These are phyloP conservation scores for Lycaena phlaeas DNA, from an alignment of 2,888 invertebrate genomes.

Conservation along the genomic window DNA sequence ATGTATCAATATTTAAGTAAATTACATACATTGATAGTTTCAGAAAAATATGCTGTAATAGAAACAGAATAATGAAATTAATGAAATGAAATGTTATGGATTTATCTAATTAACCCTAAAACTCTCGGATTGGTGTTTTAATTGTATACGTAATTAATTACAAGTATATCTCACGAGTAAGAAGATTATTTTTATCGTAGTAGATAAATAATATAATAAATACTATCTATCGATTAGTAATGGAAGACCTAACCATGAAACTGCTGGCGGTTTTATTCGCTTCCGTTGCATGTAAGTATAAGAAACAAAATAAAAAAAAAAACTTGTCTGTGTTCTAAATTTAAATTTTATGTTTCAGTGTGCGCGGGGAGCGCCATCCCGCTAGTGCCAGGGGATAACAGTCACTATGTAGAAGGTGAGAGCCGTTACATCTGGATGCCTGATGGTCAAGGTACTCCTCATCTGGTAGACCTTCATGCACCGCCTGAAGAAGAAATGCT, in stretches of 20 bases:
- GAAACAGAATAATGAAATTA: no score
- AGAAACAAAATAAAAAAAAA: slow-evolving; percentile 2
- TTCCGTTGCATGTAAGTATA: slow-evolving; percentile 29
- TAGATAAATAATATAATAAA: neutral
- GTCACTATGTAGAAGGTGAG: slow-evolving; percentile 52
- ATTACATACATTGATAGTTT: no score
- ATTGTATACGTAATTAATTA: neutral
- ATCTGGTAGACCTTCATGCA: slow-evolving; percentile 43
- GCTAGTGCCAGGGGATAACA: slow-evolving; percentile 47
- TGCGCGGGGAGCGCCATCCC: slow-evolving; percentile 35
- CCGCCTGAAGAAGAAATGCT: slow-evolving; percentile 13
- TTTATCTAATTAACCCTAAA: no score
- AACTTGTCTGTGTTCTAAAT: neutral
- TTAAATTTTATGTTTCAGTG: slow-evolving; percentile 26
- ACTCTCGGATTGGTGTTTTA: neutral
- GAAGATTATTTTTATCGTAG: neutral
- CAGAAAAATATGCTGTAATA: no score
- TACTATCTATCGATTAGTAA: neutral
- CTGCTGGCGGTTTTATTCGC: slow-evolving; percentile 25
- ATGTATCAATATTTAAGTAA: no score
- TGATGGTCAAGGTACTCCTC: slow-evolving; percentile 40
- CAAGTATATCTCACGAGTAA: neutral
- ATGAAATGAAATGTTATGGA: no score
- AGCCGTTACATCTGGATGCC: slow-evolving; percentile 62
- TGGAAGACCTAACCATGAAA: slow-evolving; percentile 25